phyloP scores from a whole-genome alignment of 2,888 invertebrate genomes.

The Caenorhabditis auriculariae region DNA sequence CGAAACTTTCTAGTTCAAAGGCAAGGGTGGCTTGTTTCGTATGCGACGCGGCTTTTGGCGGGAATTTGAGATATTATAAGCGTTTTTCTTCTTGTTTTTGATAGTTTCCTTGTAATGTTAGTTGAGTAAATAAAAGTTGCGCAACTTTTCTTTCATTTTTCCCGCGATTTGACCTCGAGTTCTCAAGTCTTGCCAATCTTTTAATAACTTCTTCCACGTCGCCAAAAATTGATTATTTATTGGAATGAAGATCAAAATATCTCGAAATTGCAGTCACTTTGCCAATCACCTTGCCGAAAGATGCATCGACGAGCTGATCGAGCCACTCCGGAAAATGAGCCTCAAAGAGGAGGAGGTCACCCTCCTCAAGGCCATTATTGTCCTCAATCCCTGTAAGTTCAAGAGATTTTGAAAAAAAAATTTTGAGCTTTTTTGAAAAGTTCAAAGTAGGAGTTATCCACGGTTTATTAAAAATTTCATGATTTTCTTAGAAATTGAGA shows the following conservation, averaged over 20 bases:
- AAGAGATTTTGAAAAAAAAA: no score
- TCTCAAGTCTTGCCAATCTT: no score
- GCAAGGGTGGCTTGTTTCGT: no score
- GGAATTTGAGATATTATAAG: no score
- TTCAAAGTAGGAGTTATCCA: background rate
- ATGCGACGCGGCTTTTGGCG: no score
- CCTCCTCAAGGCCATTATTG: slow-evolving; percentile 58
- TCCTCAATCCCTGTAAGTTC: slow-evolving; percentile 57
- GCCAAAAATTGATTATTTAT: background rate
- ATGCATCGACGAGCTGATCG: slow-evolving; percentile 57
- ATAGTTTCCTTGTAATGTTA: no score
- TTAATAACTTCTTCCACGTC: background rate
- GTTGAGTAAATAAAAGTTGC: no score
- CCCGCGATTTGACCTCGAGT: no score
- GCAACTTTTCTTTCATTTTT: no score
- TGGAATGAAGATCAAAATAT: no score
- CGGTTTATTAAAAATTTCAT: slow-evolving; percentile 2
- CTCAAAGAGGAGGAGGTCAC: slow-evolving; percentile 60
- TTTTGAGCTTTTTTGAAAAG: background rate
- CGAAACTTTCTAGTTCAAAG: no score
- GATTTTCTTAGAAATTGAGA: background rate
- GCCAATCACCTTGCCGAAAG: slow-evolving; percentile 58
- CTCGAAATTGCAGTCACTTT: slow-evolving; percentile 48
- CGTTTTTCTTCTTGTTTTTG: no score
- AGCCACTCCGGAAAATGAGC: slow-evolving; percentile 54